Conservation (phyloP, 2,113 vertebrate species). For the Anolis sagrei region DNA sequence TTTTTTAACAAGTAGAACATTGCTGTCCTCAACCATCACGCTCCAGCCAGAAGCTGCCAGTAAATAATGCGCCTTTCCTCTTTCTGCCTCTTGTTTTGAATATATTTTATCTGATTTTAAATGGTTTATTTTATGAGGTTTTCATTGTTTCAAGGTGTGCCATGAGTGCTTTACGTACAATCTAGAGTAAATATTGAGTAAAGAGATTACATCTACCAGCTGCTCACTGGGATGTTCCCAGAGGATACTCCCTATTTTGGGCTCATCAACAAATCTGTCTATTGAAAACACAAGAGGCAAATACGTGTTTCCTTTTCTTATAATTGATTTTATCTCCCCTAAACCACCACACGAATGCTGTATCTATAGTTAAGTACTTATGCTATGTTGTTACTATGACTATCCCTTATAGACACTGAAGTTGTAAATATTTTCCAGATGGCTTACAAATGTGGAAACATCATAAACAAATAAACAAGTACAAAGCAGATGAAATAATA, state of each 20-base stretch:
- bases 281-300: neutral
- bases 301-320: neutral
- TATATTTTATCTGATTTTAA: neutral
- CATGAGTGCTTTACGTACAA: neutral
- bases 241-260: neutral
- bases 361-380: neutral
- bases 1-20: neutral
- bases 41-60: neutral
- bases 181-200: neutral
- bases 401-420: neutral
- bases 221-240: neutral
- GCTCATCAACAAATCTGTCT: neutral
- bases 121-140: neutral
- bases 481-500: neutral
- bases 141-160: neutral
- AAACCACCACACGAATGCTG: neutral
- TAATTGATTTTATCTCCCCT: neutral
- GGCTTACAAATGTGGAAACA: neutral
- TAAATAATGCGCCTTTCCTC: neutral
- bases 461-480: neutral
- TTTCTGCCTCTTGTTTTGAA: neutral
- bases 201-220: neutral
- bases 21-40: too few species aligned
- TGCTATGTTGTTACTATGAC: neutral
- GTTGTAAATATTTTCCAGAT: slow-evolving; percentile 6